phyloP scores from a whole-genome alignment of 2,113 vertebrate genomes.

The Talpa occidentalis region DNA sequence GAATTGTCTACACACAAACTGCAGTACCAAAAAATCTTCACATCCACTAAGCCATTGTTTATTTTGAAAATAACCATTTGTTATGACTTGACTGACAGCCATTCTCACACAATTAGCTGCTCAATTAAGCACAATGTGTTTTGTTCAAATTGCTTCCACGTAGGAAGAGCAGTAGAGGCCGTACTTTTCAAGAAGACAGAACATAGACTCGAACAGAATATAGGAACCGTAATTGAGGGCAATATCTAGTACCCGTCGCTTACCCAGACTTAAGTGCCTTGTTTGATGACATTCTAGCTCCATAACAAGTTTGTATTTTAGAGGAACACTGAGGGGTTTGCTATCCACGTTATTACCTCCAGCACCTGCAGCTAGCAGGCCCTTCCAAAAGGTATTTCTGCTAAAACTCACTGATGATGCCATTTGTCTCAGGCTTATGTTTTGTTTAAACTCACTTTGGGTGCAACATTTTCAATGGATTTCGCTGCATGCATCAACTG shows the following conservation, averaged over 20 bases:
- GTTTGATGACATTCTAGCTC: neutral
- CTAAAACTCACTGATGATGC: neutral
- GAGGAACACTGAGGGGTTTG: neutral
- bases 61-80: conserved; percentile 58
- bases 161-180: neutral
- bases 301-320: neutral
- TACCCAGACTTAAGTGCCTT: neutral
- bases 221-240: conserved; percentile 4
- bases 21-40: neutral
- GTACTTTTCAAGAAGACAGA: neutral
- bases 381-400: neutral
- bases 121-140: conserved; percentile 58
- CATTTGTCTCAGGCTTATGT: neutral
- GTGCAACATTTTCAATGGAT: neutral
- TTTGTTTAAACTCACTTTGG: conserved; percentile 27
- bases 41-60: conserved; percentile 34
- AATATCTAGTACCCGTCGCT: conserved; percentile 43
- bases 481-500: neutral
- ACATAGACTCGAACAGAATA: neutral
- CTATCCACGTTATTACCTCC: neutral
- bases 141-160: conserved; percentile 49
- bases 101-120: conserved; percentile 67
- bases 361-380: neutral
- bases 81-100: conserved; percentile 52
- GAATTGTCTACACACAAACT: neutral